Evolutionary conservation across 2,888 invertebrate genomes (phyloP), one percentile per base, ranked within the genome.

Genomic region (Ectobius pallidus): DNA sequence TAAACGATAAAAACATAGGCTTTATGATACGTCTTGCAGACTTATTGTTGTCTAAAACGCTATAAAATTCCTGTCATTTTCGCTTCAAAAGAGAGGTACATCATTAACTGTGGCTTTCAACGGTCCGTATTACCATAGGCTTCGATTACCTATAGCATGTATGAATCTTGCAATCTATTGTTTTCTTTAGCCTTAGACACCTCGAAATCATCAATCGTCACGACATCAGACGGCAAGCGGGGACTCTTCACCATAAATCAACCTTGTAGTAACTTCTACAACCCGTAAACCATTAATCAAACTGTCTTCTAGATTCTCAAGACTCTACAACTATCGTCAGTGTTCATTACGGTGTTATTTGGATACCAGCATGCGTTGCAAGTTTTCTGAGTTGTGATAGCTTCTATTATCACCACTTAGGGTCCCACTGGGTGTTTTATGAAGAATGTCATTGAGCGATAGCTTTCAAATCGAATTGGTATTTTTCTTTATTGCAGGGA

Each of bases 201-300:
- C 71, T 67, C 49, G 25, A 34, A 52, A 65, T 55, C 71, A 71
- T 71, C 71, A 71, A 71, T 71, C 63, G 55, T 71, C 71, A 55
- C 71, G 44, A 46, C 70, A 61, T 46, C 20, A 18, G n/a, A 39
- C 30, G 27, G 11, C 46, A 46, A 32, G 30, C 44, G 55, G 14
- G n/a, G 58, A 67, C 67, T 67, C 71, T 49, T 71, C 71, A 67
- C 71, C 52, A 71, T 71, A 71, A 71, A 71, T 71, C 71, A 71
- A 68, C n/a, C 67, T 46, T 22, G 67, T 39, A 25, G 67, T 71
- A 71, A 71, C 71, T 71, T 39, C 71, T 67, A 44, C 67, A 68
- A 67, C 71, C 58, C 67, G 11, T 9, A 25, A 6, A 68, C 67
- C 71, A 71, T 71, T 71, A 71, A 71, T 71, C 71, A 71, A 46